Evolutionary conservation across 2,113 vertebrate genomes (phyloP).

Genomic region (Kryptolebias marmoratus): DNA sequence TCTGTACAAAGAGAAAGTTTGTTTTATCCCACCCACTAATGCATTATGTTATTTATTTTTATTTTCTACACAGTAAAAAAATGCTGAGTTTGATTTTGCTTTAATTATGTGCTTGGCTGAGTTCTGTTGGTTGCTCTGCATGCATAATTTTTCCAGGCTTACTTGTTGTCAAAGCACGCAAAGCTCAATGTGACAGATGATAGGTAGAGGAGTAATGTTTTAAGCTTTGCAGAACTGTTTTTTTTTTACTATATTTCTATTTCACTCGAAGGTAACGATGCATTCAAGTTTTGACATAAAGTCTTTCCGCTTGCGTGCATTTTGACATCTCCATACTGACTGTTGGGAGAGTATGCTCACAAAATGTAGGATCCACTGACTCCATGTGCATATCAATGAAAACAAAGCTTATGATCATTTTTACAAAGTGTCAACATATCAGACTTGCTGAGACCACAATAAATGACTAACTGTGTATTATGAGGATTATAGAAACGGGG

Average conservation of each 20-base stretch:
- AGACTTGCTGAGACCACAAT: neutral
- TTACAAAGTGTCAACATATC: neutral
- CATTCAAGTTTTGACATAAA: constrained; percentile 34
- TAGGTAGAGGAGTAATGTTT: constrained; percentile 47
- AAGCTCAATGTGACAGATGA: constrained; percentile 31
- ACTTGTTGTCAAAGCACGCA: constrained; percentile 35
- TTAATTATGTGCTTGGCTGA: constrained; percentile 46
- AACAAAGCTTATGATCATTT: constrained; percentile 15
- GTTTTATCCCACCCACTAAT: constrained; percentile 34
- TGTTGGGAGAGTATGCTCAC: constrained; percentile 7
- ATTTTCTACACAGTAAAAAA: constrained; percentile 24
- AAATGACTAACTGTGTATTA: neutral
- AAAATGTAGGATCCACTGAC: constrained; percentile 5
- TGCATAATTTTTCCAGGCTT: constrained; percentile 58
- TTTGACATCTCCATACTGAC: constrained; percentile 20
- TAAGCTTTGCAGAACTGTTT: constrained; percentile 15
- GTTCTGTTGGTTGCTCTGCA: constrained; percentile 47
- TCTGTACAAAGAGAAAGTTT: too few species aligned
- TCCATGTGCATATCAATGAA: neutral
- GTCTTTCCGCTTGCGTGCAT: constrained; percentile 29
- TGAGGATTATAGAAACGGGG: neutral
- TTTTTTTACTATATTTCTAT: constrained; percentile 7
- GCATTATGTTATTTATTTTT: constrained; percentile 53
- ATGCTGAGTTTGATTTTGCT: constrained; percentile 44
- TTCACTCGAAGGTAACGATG: constrained; percentile 1